Conservation (phyloP, 1,140 invertebrate genomes). For the Aleiodes sp. region DNA sequence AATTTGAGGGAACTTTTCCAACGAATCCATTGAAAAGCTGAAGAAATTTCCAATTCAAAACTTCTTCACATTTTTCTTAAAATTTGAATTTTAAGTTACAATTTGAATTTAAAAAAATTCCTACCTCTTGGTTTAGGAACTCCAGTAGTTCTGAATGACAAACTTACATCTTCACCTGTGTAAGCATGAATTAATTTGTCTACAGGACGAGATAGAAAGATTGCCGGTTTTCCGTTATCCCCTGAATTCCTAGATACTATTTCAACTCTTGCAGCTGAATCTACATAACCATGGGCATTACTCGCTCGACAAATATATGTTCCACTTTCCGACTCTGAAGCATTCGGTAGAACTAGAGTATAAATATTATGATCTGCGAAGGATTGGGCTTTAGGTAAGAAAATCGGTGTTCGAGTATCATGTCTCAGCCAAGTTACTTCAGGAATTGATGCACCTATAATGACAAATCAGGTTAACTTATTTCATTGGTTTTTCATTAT, state of each 20-base stretch:
- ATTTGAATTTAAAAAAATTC: conserved; percentile 45
- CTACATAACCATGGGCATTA: conserved; percentile 80
- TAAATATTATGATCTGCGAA: conserved; percentile 86
- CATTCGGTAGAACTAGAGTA: conserved; percentile 82
- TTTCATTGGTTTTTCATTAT: too few species aligned
- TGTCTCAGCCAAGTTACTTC: conserved; percentile 80
- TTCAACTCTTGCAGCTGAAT: conserved; percentile 75
- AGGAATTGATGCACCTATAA: conserved; percentile 63
- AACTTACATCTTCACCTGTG: conserved; percentile 80
- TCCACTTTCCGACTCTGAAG: conserved; percentile 85
- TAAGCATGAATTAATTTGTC: conserved; percentile 78
- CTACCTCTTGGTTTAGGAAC: conserved; percentile 85
- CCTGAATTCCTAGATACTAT: conserved; percentile 70
- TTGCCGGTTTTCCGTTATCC: conserved; percentile 77
- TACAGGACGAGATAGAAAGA: conserved; percentile 77
- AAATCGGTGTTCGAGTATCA: conserved; percentile 67
- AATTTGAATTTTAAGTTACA: too few species aligned
- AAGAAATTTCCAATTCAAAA: too few species aligned
- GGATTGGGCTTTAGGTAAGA: conserved; percentile 70
- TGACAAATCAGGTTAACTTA: too few species aligned
- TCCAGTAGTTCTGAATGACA: conserved; percentile 81
- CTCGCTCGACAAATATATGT: conserved; percentile 86
- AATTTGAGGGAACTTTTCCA: neutral
- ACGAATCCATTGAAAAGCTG: too few species aligned
- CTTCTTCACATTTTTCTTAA: too few species aligned